These are phyloP conservation scores for Pollenia angustigena DNA, from an alignment of 2,888 invertebrate species.

Conservation along the genomic window DNA sequence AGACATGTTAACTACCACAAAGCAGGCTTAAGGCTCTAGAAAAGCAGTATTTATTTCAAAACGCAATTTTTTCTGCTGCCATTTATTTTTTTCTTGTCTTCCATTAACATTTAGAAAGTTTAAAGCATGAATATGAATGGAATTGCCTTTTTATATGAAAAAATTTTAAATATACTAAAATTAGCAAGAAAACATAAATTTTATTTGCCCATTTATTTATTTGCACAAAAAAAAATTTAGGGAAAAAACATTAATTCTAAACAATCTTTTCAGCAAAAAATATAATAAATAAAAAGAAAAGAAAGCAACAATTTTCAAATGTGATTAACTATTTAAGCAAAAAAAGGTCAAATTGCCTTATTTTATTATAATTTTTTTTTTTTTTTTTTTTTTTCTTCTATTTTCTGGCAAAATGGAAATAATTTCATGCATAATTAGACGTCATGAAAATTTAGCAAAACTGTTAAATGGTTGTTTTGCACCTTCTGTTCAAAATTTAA, in stretches of 20 bases:
- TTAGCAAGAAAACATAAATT: conserved; percentile 45
- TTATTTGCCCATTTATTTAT: not conserved
- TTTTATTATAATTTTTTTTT: not conserved
- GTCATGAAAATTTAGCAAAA: conserved; percentile 29
- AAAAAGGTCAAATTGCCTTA: conserved; percentile 50
- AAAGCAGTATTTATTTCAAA: too few relatives aligned
- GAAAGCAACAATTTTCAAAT: conserved; percentile 35
- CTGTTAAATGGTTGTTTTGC: conserved; percentile 46
- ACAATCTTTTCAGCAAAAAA: not conserved
- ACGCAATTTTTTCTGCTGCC: too few relatives aligned
- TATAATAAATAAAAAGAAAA: too few relatives aligned
- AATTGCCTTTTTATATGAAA: too few relatives aligned
- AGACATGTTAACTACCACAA: too few relatives aligned
- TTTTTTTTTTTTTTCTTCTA: conserved; percentile 14
- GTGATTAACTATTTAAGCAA: conserved; percentile 5
- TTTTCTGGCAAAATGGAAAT: conserved; percentile 37
- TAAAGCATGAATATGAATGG: too few relatives aligned
- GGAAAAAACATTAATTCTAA: not conserved
- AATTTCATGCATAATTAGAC: conserved; percentile 66
- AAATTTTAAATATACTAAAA: not conserved
- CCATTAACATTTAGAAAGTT: too few relatives aligned
- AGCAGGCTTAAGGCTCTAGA: too few relatives aligned
- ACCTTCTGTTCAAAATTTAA: conserved; percentile 53
- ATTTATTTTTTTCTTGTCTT: too few relatives aligned
- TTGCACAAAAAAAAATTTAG: not conserved